A percentile compares a stretch with the other conserved stretches of the same genome.
phyloP scores from a whole-genome alignment of 1,140 invertebrate species.

The Ruditapes philippinarum region DNA sequence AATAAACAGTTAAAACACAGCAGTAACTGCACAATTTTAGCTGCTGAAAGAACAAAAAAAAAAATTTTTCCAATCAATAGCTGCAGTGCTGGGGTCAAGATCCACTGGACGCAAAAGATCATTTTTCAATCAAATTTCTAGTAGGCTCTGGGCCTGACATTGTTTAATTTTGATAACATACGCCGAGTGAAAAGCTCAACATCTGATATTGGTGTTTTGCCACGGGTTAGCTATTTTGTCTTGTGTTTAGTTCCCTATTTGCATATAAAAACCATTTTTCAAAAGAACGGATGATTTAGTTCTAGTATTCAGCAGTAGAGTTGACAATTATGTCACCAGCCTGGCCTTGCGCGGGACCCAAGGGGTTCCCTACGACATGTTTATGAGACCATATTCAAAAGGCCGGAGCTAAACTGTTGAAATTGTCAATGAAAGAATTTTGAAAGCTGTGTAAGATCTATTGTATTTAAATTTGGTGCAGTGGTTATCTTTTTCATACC shows the following conservation, averaged over 20 bases:
- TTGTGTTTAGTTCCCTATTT: conserved; percentile 40
- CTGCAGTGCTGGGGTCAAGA: too few relatives aligned
- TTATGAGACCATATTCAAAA: conserved; percentile 38
- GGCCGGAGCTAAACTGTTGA: conserved; percentile 26
- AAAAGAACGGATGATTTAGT: conserved; percentile 54
- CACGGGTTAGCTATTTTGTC: conserved; percentile 17
- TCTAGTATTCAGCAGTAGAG: conserved; percentile 27
- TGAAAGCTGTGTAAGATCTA: conserved; percentile 16
- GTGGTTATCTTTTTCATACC: background rate
- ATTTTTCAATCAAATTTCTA: background rate
- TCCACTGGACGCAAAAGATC: too few relatives aligned
- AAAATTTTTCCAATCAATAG: too few relatives aligned
- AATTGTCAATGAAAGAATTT: conserved; percentile 29
- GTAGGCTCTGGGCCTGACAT: background rate
- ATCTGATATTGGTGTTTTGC: background rate
- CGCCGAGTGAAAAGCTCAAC: background rate
- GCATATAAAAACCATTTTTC: conserved; percentile 60
- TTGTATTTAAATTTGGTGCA: background rate
- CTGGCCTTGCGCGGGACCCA: conserved; percentile 23
- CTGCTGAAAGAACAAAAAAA: too few relatives aligned
- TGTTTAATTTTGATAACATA: conserved; percentile 4
- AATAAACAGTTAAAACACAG: too few relatives aligned
- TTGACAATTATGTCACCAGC: conserved; percentile 56
- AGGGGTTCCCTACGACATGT: conserved; percentile 38
- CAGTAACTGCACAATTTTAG: too few relatives aligned